phyloP scores from a whole-genome alignment of 2,797 vertebrate species.

The Crocodylus rhombifer region DNA sequence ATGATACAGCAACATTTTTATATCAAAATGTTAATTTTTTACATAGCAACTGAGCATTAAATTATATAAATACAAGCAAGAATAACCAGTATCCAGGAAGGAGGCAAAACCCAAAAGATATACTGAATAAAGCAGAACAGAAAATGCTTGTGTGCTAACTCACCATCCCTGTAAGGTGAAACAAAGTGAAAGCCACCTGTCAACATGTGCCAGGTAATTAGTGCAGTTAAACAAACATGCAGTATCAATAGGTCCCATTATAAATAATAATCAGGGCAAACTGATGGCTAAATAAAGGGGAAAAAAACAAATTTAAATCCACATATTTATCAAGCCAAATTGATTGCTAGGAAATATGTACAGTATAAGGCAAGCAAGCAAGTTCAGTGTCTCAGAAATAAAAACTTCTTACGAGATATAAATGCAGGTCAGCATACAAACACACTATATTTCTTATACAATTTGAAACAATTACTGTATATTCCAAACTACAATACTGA shows the following conservation, averaged over 20 bases:
- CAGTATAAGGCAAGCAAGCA: slow-evolving; percentile 70
- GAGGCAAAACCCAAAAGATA: background rate
- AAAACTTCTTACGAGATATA: slow-evolving; percentile 53
- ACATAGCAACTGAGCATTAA: background rate
- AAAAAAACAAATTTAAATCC: slow-evolving; percentile 52
- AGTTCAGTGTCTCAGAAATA: slow-evolving; percentile 26
- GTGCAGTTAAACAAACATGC: background rate
- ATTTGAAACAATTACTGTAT: slow-evolving; percentile 7
- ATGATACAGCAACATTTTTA: slow-evolving; percentile 30
- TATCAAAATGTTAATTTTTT: slow-evolving; percentile 40
- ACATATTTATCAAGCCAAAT: slow-evolving; percentile 72
- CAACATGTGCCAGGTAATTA: slow-evolving; percentile 1
- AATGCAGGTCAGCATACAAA: slow-evolving; percentile 57
- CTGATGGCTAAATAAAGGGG: slow-evolving; percentile 6
- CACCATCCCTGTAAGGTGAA: slow-evolving; percentile 1
- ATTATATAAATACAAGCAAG: slow-evolving; percentile 1
- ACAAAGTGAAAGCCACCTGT: background rate
- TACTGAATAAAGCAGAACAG: background rate
- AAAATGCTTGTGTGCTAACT: background rate
- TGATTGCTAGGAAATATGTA: slow-evolving; percentile 63
- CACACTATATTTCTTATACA: slow-evolving; percentile 63
- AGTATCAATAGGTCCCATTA: slow-evolving; percentile 32
- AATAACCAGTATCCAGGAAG: background rate
- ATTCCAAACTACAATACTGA: slow-evolving; percentile 22
- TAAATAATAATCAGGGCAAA: slow-evolving; percentile 57